Evolutionary conservation across 2,113 vertebrate species (phyloP).

Genomic region (Scortum barcoo): DNA sequence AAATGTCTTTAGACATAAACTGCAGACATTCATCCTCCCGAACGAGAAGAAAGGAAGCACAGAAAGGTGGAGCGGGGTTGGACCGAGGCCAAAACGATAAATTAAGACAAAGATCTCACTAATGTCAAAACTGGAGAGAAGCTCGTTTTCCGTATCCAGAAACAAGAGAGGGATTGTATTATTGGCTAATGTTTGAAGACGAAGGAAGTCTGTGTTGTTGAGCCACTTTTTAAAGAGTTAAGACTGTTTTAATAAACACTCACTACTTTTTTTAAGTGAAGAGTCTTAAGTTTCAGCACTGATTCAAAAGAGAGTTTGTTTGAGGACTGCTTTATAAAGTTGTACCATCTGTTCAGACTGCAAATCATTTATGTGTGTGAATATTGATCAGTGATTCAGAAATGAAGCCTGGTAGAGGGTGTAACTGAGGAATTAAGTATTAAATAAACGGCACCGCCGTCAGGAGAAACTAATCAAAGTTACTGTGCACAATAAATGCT

Average conservation of each 20-base stretch:
- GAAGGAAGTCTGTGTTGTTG: background rate
- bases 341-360: background rate
- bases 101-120: slow-evolving; percentile 56
- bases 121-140: slow-evolving; percentile 41
- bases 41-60: slow-evolving; percentile 53
- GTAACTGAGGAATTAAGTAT: too few relatives aligned
- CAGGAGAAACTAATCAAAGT: too few relatives aligned
- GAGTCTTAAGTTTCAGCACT: too few relatives aligned
- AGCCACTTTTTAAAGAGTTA: background rate
- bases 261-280: background rate
- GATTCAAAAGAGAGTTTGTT: background rate
- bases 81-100: slow-evolving; percentile 57
- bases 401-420: background rate
- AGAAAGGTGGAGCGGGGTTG: slow-evolving; percentile 51
- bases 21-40: slow-evolving; percentile 50
- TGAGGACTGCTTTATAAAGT: background rate
- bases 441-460: too few relatives aligned
- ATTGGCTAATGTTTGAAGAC: slow-evolving; percentile 13
- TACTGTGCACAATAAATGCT: too few relatives aligned
- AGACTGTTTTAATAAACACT: background rate
- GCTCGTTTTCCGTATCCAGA: slow-evolving; percentile 35
- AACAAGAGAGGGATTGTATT: slow-evolving; percentile 44
- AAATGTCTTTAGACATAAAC: slow-evolving; percentile 54
- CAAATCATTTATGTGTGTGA: background rate
- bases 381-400: background rate